Conservation (phyloP, 2,797 vertebrate genomes). For the Amazona ochrocephala region DNA sequence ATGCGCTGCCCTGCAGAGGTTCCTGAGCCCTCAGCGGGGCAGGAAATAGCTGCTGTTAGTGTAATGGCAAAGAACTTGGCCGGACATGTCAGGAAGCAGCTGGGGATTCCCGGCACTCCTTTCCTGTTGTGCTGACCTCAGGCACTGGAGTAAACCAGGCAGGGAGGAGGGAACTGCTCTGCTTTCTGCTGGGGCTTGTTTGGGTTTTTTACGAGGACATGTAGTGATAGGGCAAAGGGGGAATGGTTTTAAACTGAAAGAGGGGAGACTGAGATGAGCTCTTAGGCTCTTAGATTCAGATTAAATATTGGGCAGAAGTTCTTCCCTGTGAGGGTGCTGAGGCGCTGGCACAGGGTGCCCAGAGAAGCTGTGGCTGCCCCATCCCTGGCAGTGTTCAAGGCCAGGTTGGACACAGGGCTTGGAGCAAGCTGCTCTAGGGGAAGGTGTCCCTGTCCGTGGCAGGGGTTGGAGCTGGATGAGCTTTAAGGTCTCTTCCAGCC, state of each 20-base stretch:
- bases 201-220: not conserved
- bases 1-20: rapidly evolving
- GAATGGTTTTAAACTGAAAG: not conserved
- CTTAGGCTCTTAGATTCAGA: not conserved
- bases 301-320: not conserved
- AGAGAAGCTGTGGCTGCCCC: not conserved
- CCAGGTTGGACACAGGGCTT: no score
- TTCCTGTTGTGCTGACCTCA: slow-evolving; percentile 34
- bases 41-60: slow-evolving; percentile 20
- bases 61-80: not conserved
- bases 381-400: no score
- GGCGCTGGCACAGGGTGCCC: not conserved
- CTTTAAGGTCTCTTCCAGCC: not conserved
- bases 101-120: slow-evolving; percentile 26
- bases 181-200: not conserved
- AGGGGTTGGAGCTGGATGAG: not conserved
- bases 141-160: not conserved
- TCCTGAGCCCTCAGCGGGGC: not conserved
- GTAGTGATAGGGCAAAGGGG: not conserved
- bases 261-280: not conserved
- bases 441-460: not conserved
- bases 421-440: not conserved
- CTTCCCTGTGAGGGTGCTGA: not conserved
- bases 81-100: not conserved
- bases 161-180: not conserved